Base-by-base conservation (phyloP, 2,113 vertebrate genomes). In the Oriolus oriolus region DNA sequence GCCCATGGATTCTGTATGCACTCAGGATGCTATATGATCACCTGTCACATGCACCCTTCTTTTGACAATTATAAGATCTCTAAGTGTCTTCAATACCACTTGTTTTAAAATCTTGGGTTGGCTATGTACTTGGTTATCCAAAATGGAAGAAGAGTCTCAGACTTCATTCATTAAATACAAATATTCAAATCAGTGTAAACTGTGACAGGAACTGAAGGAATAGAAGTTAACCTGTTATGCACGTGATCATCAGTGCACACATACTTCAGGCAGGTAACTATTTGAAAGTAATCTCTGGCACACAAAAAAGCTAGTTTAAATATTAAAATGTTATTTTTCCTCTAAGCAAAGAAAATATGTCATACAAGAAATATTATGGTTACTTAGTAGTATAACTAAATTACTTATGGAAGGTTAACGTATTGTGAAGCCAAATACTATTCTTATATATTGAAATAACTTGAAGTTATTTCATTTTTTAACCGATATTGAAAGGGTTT, bases 381-480 rank as follows among this genome's bases (percentile, higher is more conserved):
- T 92, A 13, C 15, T 57, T 13, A 13, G 68, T 60, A 70, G 31
- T 60, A n/a, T n/a, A n/a, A n/a, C n/a, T n/a, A n/a, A n/a, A n/a
- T n/a, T n/a, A n/a, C n/a, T 92, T 56, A 66, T 56, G 26, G 17
- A 70, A 19, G 6, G 9, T 21, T 50, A 77, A 75, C 15, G 41
- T 61, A 26, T 39, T 87, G 17, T 64, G 54, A 93, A 79, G 41
- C 7, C 47, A 66, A 78, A 95, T 56, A 21, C 37, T 95, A n/a
- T 27, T 77, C 86, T 90, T 50, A 23, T 7, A 7, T 78, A 45
- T 64, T 87, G 7, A 84, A 69, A 92, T 71, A 68, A 52, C 17
- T 87, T 69, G 14, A 31, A 69, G n/a, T 84, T 61, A 76, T 90
- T 83, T 81, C 7, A 75, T 82, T 77, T 96, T 97, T 42, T 85